Conservation (phyloP, 1,140 invertebrate genomes). For the Dermatophagoides farinae region DNA sequence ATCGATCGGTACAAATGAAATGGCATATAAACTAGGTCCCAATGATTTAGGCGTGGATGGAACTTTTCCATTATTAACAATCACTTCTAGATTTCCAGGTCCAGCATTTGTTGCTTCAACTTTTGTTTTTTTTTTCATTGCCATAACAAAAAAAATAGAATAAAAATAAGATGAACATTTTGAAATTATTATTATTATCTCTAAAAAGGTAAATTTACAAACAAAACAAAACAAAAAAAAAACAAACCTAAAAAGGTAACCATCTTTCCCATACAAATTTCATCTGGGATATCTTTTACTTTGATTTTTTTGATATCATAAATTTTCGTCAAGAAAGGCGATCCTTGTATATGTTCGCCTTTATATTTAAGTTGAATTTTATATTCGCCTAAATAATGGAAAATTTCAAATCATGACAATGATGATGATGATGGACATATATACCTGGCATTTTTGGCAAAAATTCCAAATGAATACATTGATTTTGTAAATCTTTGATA, state of each 20-base stretch:
- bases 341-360: constrained; percentile 73
- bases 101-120: constrained; percentile 93
- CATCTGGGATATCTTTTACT: constrained; percentile 71
- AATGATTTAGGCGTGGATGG: constrained; percentile 85
- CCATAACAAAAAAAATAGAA: constrained; percentile 10
- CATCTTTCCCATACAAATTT: constrained; percentile 64
- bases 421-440: neutral
- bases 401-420: neutral
- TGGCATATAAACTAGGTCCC: constrained; percentile 84
- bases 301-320: constrained; percentile 84
- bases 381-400: constrained; percentile 30
- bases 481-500: constrained; percentile 8
- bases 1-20: constrained; percentile 83
- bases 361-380: constrained; percentile 21
- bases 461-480: constrained; percentile 6
- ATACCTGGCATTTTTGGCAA: constrained; percentile 11
- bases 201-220: neutral
- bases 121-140: constrained; percentile 28
- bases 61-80: constrained; percentile 81
- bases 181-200: too few relatives aligned
- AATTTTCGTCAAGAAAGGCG: constrained; percentile 78
- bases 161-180: neutral
- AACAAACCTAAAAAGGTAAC: constrained; percentile 72
- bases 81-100: constrained; percentile 85
- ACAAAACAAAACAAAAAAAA: neutral